Conservation (phyloP, 2,888 invertebrate genomes). For the Asteroscopus sphinx region DNA sequence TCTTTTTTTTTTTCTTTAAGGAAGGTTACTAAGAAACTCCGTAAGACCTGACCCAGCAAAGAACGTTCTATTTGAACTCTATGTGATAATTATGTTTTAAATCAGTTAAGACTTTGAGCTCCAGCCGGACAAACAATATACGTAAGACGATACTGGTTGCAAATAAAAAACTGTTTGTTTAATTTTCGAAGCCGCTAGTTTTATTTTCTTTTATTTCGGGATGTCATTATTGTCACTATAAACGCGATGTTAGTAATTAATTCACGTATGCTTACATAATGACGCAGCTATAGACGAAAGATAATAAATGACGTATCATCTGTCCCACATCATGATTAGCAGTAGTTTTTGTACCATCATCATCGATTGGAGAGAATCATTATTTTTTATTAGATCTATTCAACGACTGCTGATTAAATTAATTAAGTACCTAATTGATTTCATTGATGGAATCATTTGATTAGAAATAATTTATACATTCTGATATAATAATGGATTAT, state of each 20-base stretch:
- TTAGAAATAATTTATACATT: conserved; percentile 1
- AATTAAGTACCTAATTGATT: conserved; percentile 30
- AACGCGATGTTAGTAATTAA: conserved; percentile 21
- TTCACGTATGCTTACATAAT: conserved; percentile 27
- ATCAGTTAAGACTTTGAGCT: no score
- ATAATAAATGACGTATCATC: conserved; percentile 50
- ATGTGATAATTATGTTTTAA: no score
- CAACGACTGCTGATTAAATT: conserved; percentile 23
- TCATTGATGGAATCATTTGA: conserved; percentile 2
- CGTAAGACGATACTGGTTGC: neutral
- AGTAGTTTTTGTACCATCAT: conserved; percentile 44
- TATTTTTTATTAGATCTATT: conserved; percentile 41
- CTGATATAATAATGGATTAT: no score
- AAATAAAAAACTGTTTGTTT: conserved; percentile 10
- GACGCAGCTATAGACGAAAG: conserved; percentile 22
- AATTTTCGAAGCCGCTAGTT: neutral
- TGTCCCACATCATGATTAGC: conserved; percentile 24
- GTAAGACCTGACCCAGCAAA: no score
- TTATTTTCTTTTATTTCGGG: conserved; percentile 12
- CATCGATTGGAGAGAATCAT: conserved; percentile 33
- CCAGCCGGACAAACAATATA: neutral
- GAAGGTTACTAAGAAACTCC: no score
- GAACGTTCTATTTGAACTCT: no score
- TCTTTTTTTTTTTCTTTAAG: no score
- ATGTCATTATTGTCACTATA: conserved; percentile 31